Evolutionary conservation across 23 tunicate genomes (phyloP), one percentile per base, ranked within the genome.

Genomic region (Styela plicata): DNA sequence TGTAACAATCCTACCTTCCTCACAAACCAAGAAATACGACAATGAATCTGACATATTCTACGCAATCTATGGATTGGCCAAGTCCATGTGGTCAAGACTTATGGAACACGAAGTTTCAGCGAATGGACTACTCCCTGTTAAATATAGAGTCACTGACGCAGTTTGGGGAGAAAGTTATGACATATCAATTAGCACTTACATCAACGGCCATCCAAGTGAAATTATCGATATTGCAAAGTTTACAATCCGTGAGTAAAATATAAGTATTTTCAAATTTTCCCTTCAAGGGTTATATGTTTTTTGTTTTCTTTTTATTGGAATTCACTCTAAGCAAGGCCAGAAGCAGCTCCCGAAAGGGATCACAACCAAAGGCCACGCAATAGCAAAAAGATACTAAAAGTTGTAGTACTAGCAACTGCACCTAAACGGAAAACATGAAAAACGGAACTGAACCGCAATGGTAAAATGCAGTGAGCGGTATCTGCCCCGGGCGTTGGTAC

Each of bases 161-260:
- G 65, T 67, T 24, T 80, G 74, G 62, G 90, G 90, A 29, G 82
- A 80, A 63, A 63, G n/a, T 22, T 86, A 86, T 63, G 62, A 17
- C 2, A 80, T 86, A 2, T 44, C 36, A 30, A 30, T 66, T 31
- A 29, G 63, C 3, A 37, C 63, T 35, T 52, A 32, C 1, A 52
- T 86, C 32, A 57, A 68, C 28, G 85, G 79, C 26, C 69, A 69
- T 17, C 70, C 73, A 25, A 69, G 90, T 61, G 73, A 24, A 5
- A 25, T 24, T 1, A 32, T 23, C 1, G 23, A 53, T 3, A 26
- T 80, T 36, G 90, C 73, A 32, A 33, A 27, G 17, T 37, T 86
- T 71, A 74, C 62, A 2, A 80, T 86, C 30, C 84, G 90, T 86
- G 70, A 80, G 90, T 85, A 63, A 37, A 33, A 61, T n/a, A n/a